Evolutionary conservation across 1,140 invertebrate genomes (phyloP).

Genomic region (Geopemphigus sp.): DNA sequence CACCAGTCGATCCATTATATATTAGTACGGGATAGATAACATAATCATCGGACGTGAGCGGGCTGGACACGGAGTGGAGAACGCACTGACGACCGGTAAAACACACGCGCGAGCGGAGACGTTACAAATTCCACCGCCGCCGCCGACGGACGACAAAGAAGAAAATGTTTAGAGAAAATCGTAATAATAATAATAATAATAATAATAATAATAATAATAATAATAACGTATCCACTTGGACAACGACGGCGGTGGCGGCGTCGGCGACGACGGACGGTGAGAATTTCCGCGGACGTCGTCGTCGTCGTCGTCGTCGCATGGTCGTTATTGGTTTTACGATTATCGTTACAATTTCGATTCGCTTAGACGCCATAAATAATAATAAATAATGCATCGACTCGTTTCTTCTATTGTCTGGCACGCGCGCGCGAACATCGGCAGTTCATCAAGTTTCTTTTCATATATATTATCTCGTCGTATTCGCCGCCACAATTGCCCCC

Average conservation of each 20-base stretch:
- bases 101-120: background rate
- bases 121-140: background rate
- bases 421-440: background rate
- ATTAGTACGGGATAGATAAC: too few relatives aligned
- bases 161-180: background rate
- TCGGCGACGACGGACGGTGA: background rate
- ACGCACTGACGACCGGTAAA: background rate
- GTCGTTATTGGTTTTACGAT: background rate
- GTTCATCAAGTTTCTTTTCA: conserved; percentile 21
- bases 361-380: conserved; percentile 19
- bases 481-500: background rate
- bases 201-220: background rate
- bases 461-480: background rate
- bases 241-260: background rate
- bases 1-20: background rate
- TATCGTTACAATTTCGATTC: background rate
- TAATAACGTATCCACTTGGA: background rate
- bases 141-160: background rate
- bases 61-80: too few relatives aligned
- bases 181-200: too few relatives aligned
- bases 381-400: conserved; percentile 38
- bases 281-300: background rate
- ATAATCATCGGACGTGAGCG: background rate
- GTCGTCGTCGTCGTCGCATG: background rate
- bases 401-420: conserved; percentile 23